Evolutionary conservation across 2,113 vertebrate species (phyloP).

Genomic region (Gavia stellata): DNA sequence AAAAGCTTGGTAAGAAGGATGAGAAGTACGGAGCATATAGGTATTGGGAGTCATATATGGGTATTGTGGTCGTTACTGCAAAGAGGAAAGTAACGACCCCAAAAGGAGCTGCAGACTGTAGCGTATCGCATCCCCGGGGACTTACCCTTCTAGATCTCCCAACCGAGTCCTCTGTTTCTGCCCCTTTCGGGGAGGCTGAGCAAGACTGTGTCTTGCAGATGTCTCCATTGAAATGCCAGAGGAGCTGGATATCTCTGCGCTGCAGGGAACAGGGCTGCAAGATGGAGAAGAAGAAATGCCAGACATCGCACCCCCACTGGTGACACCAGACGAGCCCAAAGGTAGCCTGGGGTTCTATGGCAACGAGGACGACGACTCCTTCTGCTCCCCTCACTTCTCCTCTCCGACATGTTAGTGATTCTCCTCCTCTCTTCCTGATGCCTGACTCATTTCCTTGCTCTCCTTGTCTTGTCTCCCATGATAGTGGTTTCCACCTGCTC

Average conservation of each 20-base stretch:
- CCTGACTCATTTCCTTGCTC: conserved; percentile 59
- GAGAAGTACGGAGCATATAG: background rate
- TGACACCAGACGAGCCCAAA: conserved; percentile 99
- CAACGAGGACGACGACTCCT: conserved; percentile 99
- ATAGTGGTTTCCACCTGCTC: conserved; percentile 29
- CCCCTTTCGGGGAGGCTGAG: background rate
- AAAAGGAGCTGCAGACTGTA: background rate
- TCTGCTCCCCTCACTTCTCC: conserved; percentile 99
- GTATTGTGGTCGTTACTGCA: background rate
- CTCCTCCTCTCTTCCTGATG: conserved; percentile 78
- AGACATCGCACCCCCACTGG: conserved; percentile 94
- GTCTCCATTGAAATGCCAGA: conserved; percentile 98
- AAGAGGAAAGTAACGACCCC: background rate
- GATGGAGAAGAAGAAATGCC: conserved; percentile 95
- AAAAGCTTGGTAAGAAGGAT: conserved; percentile 89
- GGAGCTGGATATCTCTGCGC: conserved; percentile 88
- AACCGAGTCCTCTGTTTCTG: background rate
- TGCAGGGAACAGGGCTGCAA: conserved; percentile 88
- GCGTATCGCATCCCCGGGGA: background rate
- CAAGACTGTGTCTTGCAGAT: conserved; percentile 69
- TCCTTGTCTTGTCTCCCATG: conserved; percentile 43
- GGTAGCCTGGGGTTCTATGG: conserved; percentile 99
- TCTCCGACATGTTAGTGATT: conserved; percentile 96
- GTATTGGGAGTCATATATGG: background rate
- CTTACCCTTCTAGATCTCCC: background rate